These are phyloP conservation scores for Acrossocheilus fasciatus DNA, from an alignment of 2,797 vertebrate genomes.

Conservation along the genomic window DNA sequence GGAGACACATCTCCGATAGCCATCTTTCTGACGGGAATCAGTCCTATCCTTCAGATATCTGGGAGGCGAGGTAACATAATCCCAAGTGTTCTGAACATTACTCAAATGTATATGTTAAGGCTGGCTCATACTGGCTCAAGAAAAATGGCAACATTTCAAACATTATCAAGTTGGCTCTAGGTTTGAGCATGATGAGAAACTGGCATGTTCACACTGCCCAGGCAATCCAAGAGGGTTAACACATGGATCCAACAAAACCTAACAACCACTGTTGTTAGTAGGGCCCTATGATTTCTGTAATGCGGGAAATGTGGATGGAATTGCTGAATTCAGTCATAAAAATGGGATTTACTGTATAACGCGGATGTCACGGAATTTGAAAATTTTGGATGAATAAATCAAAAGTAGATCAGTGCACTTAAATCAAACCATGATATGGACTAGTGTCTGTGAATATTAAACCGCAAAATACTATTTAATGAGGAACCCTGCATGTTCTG, in stretches of 20 bases:
- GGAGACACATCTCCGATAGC: constrained; percentile 40
- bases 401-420: too few relatives aligned
- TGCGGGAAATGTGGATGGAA: too few relatives aligned
- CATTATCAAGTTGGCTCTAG: constrained; percentile 19
- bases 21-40: constrained; percentile 26
- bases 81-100: constrained; percentile 31
- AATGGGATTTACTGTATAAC: too few relatives aligned
- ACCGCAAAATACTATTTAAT: too few relatives aligned
- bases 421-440: too few relatives aligned
- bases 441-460: too few relatives aligned
- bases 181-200: not conserved
- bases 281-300: too few relatives aligned
- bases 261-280: not conserved
- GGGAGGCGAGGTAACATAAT: not conserved
- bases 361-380: too few relatives aligned
- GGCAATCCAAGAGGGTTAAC: constrained; percentile 13
- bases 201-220: not conserved
- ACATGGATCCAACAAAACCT: not conserved
- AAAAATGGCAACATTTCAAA: constrained; percentile 17
- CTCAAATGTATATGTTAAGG: not conserved
- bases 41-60: constrained; percentile 9
- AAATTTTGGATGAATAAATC: too few relatives aligned
- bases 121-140: not conserved
- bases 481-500: too few relatives aligned
- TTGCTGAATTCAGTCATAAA: too few relatives aligned